Evolutionary conservation across 2,113 vertebrate genomes (phyloP).

Genomic region (Dicrurus megarhynchus): DNA sequence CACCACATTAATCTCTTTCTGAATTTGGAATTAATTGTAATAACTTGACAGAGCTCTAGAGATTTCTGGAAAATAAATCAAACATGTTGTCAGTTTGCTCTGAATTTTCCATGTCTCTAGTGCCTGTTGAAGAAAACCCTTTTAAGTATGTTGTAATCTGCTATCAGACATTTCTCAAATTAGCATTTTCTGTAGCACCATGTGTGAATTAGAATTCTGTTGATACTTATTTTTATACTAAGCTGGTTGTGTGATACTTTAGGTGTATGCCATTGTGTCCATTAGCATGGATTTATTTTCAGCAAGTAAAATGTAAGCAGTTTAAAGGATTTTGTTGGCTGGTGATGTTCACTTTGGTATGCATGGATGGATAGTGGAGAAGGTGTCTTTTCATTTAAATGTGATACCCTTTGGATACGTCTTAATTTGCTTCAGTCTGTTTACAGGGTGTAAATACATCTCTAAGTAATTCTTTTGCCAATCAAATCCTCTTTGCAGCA

Average conservation of each 20-base stretch:
- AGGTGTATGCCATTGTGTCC: background rate
- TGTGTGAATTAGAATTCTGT: constrained; percentile 18
- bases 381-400: background rate
- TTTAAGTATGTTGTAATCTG: constrained; percentile 31
- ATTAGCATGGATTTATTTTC: constrained; percentile 35
- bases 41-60: constrained; percentile 51
- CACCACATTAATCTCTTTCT: constrained; percentile 29
- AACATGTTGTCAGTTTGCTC: constrained; percentile 13
- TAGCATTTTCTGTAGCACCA: constrained; percentile 17
- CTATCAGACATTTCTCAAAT: constrained; percentile 42
- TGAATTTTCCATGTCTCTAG: constrained; percentile 20
- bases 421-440: background rate
- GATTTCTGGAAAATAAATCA: constrained; percentile 35
- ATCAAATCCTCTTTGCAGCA: background rate
- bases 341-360: background rate
- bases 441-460: background rate
- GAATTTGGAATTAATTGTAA: constrained; percentile 39
- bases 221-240: constrained; percentile 17
- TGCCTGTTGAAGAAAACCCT: background rate
- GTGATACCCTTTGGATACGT: background rate
- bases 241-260: background rate
- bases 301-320: background rate
- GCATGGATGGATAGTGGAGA: background rate
- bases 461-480: background rate
- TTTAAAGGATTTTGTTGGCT: background rate